Percentiles rank a stretch among this genome's conserved stretches.
phyloP scores from a whole-genome alignment of 2,113 vertebrate genomes.

The Silurus meridionalis region DNA sequence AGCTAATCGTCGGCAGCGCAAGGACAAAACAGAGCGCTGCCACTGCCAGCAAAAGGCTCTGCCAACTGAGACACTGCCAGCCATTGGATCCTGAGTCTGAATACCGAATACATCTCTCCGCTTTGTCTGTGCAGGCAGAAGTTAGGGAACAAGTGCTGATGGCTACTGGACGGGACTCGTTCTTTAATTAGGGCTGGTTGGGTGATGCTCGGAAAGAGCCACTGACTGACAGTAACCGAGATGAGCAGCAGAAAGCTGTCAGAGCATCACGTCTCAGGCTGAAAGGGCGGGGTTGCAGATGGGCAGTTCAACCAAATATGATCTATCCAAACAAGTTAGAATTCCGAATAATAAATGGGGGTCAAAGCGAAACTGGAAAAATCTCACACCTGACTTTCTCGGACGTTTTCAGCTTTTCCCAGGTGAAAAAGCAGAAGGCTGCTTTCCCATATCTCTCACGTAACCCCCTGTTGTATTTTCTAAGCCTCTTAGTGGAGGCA shows the following conservation, averaged over 20 bases:
- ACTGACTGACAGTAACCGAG: background rate
- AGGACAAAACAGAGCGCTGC: background rate
- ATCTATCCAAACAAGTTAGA: no score
- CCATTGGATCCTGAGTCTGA: background rate
- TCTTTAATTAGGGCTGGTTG: slow-evolving; percentile 34
- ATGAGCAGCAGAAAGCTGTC: background rate
- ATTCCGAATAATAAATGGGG: no score
- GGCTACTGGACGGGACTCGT: slow-evolving; percentile 25
- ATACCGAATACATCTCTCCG: slow-evolving; percentile 28
- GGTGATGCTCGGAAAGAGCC: slow-evolving; percentile 18
- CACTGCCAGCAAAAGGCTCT: slow-evolving; percentile 22
- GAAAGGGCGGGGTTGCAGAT: background rate
- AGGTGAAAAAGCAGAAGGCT: background rate
- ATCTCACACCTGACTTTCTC: no score
- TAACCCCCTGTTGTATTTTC: background rate
- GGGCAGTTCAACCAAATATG: no score
- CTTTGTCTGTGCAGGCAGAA: slow-evolving; percentile 23
- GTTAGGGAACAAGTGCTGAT: slow-evolving; percentile 16
- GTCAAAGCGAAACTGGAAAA: no score
- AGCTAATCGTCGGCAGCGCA: slow-evolving; percentile 2
- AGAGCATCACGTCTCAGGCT: background rate
- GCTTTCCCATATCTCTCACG: background rate
- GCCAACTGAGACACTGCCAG: slow-evolving; percentile 29
- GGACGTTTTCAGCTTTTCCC: background rate
- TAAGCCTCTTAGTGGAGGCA: slow-evolving; percentile 2